Conservation (phyloP, 1,140 invertebrate genomes). For the Bombus terrestris region DNA sequence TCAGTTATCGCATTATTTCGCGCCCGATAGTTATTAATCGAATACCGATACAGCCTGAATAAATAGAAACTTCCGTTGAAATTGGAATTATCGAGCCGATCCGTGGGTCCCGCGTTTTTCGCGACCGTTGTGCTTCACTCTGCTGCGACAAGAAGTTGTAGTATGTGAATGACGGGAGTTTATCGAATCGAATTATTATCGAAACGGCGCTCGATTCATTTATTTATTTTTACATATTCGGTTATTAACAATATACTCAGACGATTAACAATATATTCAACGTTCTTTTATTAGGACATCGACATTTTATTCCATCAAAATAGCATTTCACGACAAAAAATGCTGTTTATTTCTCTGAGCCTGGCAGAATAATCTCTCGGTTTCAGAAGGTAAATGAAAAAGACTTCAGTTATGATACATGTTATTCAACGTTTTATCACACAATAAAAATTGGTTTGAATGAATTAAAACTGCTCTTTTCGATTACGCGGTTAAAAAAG, state of each 20-base stretch:
- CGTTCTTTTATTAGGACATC: neutral
- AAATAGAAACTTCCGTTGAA: conserved; percentile 59
- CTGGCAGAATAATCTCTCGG: neutral
- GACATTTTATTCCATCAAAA: neutral
- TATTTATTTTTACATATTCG: neutral
- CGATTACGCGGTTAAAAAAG: neutral
- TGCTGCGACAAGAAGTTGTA: neutral
- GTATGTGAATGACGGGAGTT: neutral
- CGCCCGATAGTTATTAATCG: conserved; percentile 66
- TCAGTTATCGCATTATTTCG: conserved; percentile 64
- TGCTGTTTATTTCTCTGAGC: neutral
- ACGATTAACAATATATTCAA: neutral
- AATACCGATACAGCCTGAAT: conserved; percentile 60
- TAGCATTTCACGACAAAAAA: neutral
- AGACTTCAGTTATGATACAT: neutral
- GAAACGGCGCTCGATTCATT: neutral
- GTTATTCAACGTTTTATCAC: neutral
- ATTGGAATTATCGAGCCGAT: conserved; percentile 37
- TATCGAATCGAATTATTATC: neutral
- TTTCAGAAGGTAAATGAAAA: neutral
- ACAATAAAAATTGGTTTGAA: neutral
- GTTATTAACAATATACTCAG: neutral
- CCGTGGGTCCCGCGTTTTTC: neutral
- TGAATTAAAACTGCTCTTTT: neutral
- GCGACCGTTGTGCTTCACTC: neutral